Percentiles rank a stretch among this genome's conserved stretches.
Evolutionary conservation across 92 coral and sea anemone genomes (phyloP).

Genomic region (Paramuricea clavata): DNA sequence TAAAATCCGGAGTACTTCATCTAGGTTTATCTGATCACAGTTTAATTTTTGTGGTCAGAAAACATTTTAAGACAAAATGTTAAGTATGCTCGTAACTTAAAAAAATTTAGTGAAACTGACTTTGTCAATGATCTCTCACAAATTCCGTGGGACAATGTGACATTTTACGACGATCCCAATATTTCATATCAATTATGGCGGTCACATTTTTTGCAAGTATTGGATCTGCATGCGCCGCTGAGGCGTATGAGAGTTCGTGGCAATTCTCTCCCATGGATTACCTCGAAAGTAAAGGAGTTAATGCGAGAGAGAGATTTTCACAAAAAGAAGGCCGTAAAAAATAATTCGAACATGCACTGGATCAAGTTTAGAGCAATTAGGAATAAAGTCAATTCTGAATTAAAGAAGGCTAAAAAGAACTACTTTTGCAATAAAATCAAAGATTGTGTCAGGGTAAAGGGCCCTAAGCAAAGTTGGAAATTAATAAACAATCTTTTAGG

Average conservation of each 20-base stretch:
- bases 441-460: background rate
- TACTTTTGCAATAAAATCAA: background rate
- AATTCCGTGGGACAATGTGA: background rate
- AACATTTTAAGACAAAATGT: constrained; percentile 2
- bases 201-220: background rate
- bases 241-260: background rate
- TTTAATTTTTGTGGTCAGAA: constrained; percentile 56
- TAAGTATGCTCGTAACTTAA: constrained; percentile 1
- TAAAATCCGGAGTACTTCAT: constrained; percentile 64
- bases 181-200: background rate
- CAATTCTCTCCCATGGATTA: constrained; percentile 41
- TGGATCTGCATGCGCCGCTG: background rate
- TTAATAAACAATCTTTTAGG: background rate
- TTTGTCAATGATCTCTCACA: constrained; percentile 13
- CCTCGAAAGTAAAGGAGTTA: constrained; percentile 17
- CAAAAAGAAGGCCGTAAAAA: constrained; percentile 31
- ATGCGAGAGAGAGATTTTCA: constrained; percentile 50
- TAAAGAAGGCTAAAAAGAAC: too few relatives aligned
- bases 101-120: background rate
- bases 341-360: background rate
- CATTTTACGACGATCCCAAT: background rate
- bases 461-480: background rate
- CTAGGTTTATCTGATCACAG: constrained; percentile 72
- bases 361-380: background rate
- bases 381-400: too few relatives aligned